These are phyloP conservation scores for Porites evermanni DNA, from an alignment of 92 coral and sea anemone genomes.

Conservation along the genomic window DNA sequence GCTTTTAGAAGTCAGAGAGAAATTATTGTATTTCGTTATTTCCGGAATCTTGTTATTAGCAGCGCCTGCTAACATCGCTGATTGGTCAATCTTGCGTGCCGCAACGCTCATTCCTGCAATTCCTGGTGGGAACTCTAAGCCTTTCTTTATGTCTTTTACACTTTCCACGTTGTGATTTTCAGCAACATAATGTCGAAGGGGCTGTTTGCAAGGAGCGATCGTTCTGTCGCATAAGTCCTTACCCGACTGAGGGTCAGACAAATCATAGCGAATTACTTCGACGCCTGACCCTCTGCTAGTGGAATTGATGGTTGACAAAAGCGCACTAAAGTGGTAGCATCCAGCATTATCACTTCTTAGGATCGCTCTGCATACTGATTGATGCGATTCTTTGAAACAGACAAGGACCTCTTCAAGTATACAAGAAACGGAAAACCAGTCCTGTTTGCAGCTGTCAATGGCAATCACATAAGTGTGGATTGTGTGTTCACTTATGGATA, in stretches of 20 bases:
- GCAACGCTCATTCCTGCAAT: constrained; percentile 44
- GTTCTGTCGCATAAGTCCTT: constrained; percentile 49
- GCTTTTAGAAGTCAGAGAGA: constrained; percentile 20
- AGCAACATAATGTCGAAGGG: constrained; percentile 29
- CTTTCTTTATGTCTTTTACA: not conserved
- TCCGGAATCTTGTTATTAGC: constrained; percentile 26
- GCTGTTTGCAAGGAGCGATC: constrained; percentile 47
- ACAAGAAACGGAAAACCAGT: constrained; percentile 62
- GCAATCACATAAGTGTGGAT: constrained; percentile 41
- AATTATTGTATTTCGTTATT: constrained; percentile 32
- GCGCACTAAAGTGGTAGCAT: constrained; percentile 40
- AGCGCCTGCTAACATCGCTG: constrained; percentile 21
- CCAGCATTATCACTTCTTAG: constrained; percentile 48
- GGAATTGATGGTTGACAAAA: constrained; percentile 25
- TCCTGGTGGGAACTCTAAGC: constrained; percentile 45
- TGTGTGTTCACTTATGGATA: not conserved
- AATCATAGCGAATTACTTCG: constrained; percentile 33
- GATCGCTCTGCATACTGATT: constrained; percentile 38
- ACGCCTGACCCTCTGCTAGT: constrained; percentile 41
- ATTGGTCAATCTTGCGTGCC: constrained; percentile 34
- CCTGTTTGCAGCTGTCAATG: constrained; percentile 53
- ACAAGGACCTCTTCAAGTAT: constrained; percentile 46
- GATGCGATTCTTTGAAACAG: constrained; percentile 38
- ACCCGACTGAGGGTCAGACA: constrained; percentile 63
- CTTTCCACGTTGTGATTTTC: constrained; percentile 44